Conservation (phyloP, 2,888 invertebrate genomes). For the Meteorus colon region DNA sequence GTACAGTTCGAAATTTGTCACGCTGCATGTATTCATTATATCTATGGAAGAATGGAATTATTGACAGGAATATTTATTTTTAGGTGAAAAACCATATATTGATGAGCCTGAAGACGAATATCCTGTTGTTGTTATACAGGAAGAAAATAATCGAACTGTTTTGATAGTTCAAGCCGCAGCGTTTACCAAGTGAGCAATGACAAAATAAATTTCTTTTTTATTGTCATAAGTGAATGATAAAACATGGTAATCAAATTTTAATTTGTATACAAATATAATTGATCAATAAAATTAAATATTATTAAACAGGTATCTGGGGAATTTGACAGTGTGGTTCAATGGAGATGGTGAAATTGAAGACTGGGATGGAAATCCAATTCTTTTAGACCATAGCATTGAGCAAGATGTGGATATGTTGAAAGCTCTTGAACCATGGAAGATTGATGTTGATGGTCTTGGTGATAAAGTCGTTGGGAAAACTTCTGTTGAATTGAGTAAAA, state of each 20-base stretch:
- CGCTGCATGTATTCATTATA: neutral
- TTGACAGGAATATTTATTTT: neutral
- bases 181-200: slow-evolving; percentile 76
- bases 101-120: slow-evolving; percentile 79
- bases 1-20: too few species aligned
- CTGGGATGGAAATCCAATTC: slow-evolving; percentile 85
- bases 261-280: neutral
- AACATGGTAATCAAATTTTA: neutral
- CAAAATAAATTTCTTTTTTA: slow-evolving; percentile 12
- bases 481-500: slow-evolving; percentile 76
- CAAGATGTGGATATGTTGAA: slow-evolving; percentile 79
- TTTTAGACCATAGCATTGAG: slow-evolving; percentile 77
- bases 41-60: neutral
- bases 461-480: slow-evolving; percentile 77
- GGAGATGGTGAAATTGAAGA: slow-evolving; percentile 78
- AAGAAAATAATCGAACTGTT: slow-evolving; percentile 76
- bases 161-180: slow-evolving; percentile 83
- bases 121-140: slow-evolving; percentile 80
- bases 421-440: slow-evolving; percentile 78
- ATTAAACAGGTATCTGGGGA: slow-evolving; percentile 81
- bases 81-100: slow-evolving; percentile 61
- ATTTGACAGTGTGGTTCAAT: slow-evolving; percentile 83
- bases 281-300: slow-evolving; percentile 2
- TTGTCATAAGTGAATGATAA: neutral
- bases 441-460: slow-evolving; percentile 76